These are phyloP conservation scores for Eulacestoma nigropectus DNA, from an alignment of 2,113 vertebrate species.

Conservation along the genomic window DNA sequence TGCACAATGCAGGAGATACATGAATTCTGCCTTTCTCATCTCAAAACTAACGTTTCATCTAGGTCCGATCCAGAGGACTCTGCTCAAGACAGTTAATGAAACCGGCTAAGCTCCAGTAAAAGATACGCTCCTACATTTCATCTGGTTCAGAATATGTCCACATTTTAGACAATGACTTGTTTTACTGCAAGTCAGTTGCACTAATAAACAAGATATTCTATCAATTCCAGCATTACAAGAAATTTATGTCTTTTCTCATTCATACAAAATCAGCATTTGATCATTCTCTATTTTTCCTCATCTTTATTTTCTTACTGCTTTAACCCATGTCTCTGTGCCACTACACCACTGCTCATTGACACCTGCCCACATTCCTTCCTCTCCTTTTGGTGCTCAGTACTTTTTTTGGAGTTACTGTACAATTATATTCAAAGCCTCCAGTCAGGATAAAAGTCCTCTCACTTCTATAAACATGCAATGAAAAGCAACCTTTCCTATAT, in stretches of 20 bases:
- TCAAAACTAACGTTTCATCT: background rate
- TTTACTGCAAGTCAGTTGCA: background rate
- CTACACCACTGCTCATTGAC: background rate
- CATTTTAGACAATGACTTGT: background rate
- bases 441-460: background rate
- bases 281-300: background rate
- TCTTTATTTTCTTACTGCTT: background rate
- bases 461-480: background rate
- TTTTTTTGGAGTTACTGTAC: background rate
- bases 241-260: background rate
- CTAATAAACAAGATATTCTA: background rate
- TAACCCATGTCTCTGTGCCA: background rate
- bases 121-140: background rate
- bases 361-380: background rate
- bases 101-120: background rate
- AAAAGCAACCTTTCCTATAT: background rate
- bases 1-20: fast-evolving
- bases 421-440: background rate
- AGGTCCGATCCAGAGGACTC: background rate
- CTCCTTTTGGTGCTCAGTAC: background rate
- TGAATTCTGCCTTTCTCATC: background rate
- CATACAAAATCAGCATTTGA: background rate
- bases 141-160: background rate
- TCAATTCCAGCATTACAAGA: background rate
- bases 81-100: background rate